These are phyloP conservation scores for Eudasyphora cyanicolor DNA, from an alignment of 2,888 invertebrate species.

Conservation along the genomic window DNA sequence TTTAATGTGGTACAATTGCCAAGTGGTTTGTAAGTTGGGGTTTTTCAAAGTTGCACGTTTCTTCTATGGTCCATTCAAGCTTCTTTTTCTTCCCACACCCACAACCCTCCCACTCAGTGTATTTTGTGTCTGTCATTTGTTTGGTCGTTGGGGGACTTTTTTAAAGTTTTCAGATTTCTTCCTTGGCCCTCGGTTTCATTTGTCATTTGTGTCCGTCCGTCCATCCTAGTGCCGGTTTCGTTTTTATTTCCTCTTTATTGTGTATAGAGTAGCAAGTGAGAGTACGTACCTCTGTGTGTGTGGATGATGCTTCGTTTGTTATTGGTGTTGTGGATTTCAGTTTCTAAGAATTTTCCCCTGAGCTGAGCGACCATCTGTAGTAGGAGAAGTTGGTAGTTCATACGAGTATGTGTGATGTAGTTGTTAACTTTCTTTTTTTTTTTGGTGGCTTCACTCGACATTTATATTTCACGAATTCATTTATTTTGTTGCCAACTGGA, in stretches of 20 bases:
- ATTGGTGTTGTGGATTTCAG: not conserved
- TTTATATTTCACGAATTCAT: constrained; percentile 21
- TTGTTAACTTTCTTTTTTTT: constrained; percentile 9
- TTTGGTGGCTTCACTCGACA: not conserved
- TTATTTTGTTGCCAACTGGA: constrained; percentile 22
- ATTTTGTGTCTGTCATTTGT: constrained; percentile 25
- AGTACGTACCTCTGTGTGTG: not conserved
- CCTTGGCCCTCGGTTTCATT: not conserved
- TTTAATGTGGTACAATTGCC: constrained; percentile 65
- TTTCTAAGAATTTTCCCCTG: not conserved
- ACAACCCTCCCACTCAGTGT: not conserved
- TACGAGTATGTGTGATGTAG: too few relatives aligned
- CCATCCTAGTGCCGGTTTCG: not conserved
- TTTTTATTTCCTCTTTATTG: not conserved
- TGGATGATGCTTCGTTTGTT: not conserved
- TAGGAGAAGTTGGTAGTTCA: too few relatives aligned
- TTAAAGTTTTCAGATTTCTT: constrained; percentile 34
- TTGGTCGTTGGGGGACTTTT: constrained; percentile 21
- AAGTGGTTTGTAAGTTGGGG: constrained; percentile 71
- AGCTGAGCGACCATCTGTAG: not conserved
- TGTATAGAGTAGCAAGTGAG: not conserved
- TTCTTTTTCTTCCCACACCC: not conserved
- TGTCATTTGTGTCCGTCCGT: not conserved
- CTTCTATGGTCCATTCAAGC: not conserved
- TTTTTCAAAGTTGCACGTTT: constrained; percentile 29